These are phyloP conservation scores for Stictocephala bisonia DNA, from an alignment of 2,888 invertebrate genomes.

Conservation along the genomic window DNA sequence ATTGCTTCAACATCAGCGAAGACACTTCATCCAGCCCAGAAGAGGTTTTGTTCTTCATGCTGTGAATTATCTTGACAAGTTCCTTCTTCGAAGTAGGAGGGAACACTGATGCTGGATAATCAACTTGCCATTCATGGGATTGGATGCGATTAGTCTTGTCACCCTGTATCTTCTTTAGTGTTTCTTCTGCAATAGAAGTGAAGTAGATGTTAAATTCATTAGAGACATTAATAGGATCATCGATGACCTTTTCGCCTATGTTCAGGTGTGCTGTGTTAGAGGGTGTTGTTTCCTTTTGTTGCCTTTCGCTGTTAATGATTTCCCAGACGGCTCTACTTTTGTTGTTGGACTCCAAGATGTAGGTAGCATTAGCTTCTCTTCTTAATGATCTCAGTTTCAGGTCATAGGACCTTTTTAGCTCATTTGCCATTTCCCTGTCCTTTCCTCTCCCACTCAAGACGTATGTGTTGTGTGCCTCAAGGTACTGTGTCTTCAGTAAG, in stretches of 20 bases:
- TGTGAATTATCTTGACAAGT: background rate
- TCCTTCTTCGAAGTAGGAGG: background rate
- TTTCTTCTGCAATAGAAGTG: constrained; percentile 4
- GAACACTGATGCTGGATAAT: background rate
- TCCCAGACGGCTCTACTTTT: constrained; percentile 5
- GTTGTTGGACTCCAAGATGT: constrained; percentile 1
- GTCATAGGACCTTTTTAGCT: constrained; percentile 2
- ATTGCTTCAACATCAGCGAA: constrained; percentile 3
- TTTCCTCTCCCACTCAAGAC: background rate
- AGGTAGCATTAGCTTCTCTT: background rate
- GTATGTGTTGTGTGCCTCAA: background rate
- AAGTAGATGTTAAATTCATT: background rate
- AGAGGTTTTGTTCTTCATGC: constrained; percentile 13
- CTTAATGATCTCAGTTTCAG: constrained; percentile 3
- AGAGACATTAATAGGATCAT: background rate
- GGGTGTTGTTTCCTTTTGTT: background rate
- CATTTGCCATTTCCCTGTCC: background rate
- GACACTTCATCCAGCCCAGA: constrained; percentile 9
- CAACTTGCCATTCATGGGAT: background rate
- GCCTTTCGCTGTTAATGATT: constrained; percentile 9
- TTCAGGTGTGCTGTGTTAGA: background rate
- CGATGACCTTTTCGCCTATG: background rate
- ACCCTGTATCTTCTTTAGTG: background rate
- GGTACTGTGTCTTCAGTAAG: background rate
- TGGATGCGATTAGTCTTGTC: background rate